Evolutionary conservation across 2,888 invertebrate species (phyloP), one percentile per base, ranked within the genome.

Genomic region (Brachylomia viminalis): DNA sequence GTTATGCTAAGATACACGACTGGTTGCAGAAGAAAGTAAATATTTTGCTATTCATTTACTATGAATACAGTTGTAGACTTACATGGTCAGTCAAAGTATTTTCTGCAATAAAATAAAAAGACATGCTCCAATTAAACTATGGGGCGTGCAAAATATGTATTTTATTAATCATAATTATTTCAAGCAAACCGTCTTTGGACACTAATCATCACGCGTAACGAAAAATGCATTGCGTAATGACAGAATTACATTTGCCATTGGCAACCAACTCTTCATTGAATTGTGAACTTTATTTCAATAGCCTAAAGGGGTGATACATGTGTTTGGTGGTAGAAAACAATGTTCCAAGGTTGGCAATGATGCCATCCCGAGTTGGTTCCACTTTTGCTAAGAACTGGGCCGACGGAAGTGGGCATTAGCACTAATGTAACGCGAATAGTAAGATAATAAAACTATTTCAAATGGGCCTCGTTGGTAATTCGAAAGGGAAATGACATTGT

Each of bases 301-400:
- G 0, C 0, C 0, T 54, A 66, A 83, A 30, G 54, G n/a, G 30
- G 15, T 47, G 23, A 13, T 30, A 47, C 15, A 33, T 64, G 2
- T 69, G 38, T 70, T 65, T 67, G 8, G 38, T 58, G 15, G 23
- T 11, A 42, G 56, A 72, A 77, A 77, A 75, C 33, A 69, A 66
- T 80, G 42, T 33, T 47, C 67, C 87, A 90, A 91, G 89, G 90
- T 88, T 89, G 83, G 65, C 61, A 66, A 72, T 87, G 86, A 87
- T 84, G 87, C 88, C 87, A 85, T 82, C 75, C 78, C 62, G 82
- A 88, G 92, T 94, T 93, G 93, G 94, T 95, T 94, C 91, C 93
- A 94, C 92, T 91, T 92, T 91, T 90, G 91, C 87, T 87, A 82
- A 85, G 86, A 94, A 92, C 86, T 93, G 84, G 94, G 93, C 89